phyloP scores from a whole-genome alignment of 2,113 vertebrate genomes.

The Oncorhynchus keta region DNA sequence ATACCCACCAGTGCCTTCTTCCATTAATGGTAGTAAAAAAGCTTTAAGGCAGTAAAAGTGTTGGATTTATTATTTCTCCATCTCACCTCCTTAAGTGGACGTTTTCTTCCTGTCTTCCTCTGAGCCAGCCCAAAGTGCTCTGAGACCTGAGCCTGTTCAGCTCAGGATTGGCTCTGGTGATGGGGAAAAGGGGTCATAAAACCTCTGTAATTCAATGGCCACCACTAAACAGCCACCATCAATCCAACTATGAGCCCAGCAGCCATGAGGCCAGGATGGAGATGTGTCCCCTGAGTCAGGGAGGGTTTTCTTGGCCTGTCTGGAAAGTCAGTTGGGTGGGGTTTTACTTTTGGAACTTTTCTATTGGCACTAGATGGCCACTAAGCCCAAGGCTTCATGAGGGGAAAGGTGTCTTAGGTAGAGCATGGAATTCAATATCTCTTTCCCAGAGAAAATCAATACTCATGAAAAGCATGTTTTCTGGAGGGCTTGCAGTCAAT shows the following conservation, averaged over 20 bases:
- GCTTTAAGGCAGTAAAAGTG: not conserved
- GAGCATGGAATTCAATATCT: conserved; percentile 47
- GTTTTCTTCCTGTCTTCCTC: conserved; percentile 7
- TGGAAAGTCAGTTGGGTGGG: too few relatives aligned
- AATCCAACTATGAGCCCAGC: conserved; percentile 50
- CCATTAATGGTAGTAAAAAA: not conserved
- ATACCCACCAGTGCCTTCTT: not conserved
- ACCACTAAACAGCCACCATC: conserved; percentile 48
- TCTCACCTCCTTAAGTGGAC: conserved; percentile 12
- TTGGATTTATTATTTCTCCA: conserved; percentile 35
- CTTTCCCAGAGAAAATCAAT: conserved; percentile 30
- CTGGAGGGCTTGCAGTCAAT: not conserved
- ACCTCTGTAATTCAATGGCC: conserved; percentile 56
- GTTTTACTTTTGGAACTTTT: too few relatives aligned
- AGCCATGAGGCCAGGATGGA: conserved; percentile 37
- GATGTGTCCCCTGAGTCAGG: conserved; percentile 41
- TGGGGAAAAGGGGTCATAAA: conserved; percentile 45
- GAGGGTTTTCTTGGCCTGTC: too few relatives aligned
- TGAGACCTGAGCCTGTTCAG: not conserved
- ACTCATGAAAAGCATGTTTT: conserved; percentile 15
- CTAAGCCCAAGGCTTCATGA: conserved; percentile 24
- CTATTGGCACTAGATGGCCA: not conserved
- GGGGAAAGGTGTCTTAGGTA: conserved; percentile 9
- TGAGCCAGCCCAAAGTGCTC: conserved; percentile 13
- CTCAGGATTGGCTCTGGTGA: conserved; percentile 18